Evolutionary conservation across 2,888 invertebrate genomes (phyloP), one percentile per base, ranked within the genome.

Genomic region (Aplocera efformata): DNA sequence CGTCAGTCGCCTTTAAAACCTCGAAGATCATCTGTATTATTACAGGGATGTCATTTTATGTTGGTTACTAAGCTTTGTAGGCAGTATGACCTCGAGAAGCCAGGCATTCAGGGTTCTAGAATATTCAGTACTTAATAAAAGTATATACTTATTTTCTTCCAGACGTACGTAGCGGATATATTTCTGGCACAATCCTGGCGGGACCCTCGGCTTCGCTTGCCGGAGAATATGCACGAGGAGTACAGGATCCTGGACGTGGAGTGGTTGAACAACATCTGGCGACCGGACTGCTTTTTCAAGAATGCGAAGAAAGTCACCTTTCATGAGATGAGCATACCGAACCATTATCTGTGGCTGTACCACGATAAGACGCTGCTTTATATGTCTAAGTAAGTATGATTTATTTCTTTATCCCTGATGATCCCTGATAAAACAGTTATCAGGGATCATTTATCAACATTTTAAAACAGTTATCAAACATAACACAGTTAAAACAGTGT

Each of bases 291-390:
- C 74, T 97, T 97, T 84, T 96, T 97, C 79, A 96, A 96, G 82
- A 97, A 96, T 73, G 96, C 96, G 9, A 97, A 97, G 81, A 95
- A 96, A 69, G 96, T 91, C n/a, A 96, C 96, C 8, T 96, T 97
- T 67, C 97, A 97, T 61, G 96, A 96, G 83, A 96, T 97, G 96
- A 96, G 96, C 72, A 96, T 97, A 73, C 96, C 97, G 0, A 97
- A 97, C 71, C 96, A 97, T 77, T 97, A 97, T 72, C 86, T 97
- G 7, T 96, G 96, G 96, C 78, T 97, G 45, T 96, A 96, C 63
- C 95, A 96, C 64, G 96, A 97, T 73, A 97, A 97, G 79, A 96
- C 96, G 0, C 84, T 97, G 48, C 91, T 97, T 17, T 97, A 97
- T 74, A 97, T 96, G 96, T 96, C 96, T 24, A 96, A 96, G 95